Evolutionary conservation across 2,888 invertebrate species (phyloP), one percentile per base, ranked within the genome.

Genomic region (Agrypnus murinus): DNA sequence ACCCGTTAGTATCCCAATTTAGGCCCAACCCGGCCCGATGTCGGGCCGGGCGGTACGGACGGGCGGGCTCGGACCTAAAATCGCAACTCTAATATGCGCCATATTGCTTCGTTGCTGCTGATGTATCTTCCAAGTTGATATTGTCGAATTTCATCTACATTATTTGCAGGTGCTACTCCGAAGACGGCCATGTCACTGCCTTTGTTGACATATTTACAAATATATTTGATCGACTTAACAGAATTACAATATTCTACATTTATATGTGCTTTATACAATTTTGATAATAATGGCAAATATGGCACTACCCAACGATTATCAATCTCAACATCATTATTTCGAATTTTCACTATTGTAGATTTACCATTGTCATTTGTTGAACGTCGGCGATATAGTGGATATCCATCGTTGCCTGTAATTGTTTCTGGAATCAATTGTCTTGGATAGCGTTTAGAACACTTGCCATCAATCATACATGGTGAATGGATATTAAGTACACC

Each of bases 201-300:
- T 75, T 79, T 79, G 12, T 68, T 75, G 1, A 79, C 83, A 78
- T 86, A 86, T 75, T 85, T 84, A 73, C 83, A 83, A 70, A 86
- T 79, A 66, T 84, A 84, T 78, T 84, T 84, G 14, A 85, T 84
- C 0, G 80, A 78, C 70, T 85, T 84, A 0, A 86, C 82, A 0
- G 84, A 85, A 76, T 77, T 80, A 68, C 86, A 87, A 58, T 57
- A 75, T 66, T 85, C 80, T 40, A 82, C 81, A 70, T 82, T 83
- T 19, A 80, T 78, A 65, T 83, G 82, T 0, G 80, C 77, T 38
- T 83, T 74, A 40, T 70, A 80, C 17, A 72, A 75, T 67, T 75
- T 75, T 3, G 71, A 77, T 14, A 79, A 53, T 25, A 79, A 25
- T 15, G 82, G 82, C 8, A 76, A 81, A 75, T 80, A 81, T 36